Percentiles rank a stretch among this genome's conserved stretches.
These are phyloP conservation scores for Cathartes aura DNA, from an alignment of 2,113 vertebrate species.

Conservation along the genomic window DNA sequence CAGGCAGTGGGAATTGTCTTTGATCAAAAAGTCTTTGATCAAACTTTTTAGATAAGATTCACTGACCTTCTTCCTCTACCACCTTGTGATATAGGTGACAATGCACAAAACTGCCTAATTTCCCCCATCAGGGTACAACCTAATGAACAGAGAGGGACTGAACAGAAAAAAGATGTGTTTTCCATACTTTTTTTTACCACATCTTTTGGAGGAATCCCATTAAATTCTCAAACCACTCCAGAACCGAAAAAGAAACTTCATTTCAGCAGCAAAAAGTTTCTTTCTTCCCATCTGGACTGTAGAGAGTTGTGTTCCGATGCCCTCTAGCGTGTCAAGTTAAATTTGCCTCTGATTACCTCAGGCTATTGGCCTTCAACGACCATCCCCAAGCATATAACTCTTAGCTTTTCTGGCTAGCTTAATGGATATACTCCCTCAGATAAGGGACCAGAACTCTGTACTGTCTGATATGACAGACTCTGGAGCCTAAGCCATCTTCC, in stretches of 20 bases:
- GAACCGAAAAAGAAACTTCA: background rate
- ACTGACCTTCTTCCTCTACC: background rate
- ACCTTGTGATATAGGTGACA: background rate
- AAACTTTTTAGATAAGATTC: background rate
- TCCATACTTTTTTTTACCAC: background rate
- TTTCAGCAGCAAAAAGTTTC: background rate
- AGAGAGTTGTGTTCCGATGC: background rate
- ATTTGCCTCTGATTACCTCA: background rate
- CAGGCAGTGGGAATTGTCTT: background rate
- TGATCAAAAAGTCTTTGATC: background rate
- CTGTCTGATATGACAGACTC: background rate
- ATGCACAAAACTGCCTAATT: background rate
- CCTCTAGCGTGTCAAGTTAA: constrained; percentile 22
- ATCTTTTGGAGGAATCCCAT: background rate
- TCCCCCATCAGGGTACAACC: background rate
- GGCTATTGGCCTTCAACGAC: background rate
- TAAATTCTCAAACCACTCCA: background rate
- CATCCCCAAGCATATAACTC: background rate
- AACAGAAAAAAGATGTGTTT: background rate
- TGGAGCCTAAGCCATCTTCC: background rate
- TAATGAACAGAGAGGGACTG: background rate
- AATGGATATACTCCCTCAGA: background rate
- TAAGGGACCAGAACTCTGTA: background rate
- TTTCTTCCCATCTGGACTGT: background rate
- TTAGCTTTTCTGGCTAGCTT: background rate